A percentile compares a stretch with the other conserved stretches of the same genome.
Conservation (phyloP, 2,797 vertebrate species). For the Typhlichthys subterraneus region DNA sequence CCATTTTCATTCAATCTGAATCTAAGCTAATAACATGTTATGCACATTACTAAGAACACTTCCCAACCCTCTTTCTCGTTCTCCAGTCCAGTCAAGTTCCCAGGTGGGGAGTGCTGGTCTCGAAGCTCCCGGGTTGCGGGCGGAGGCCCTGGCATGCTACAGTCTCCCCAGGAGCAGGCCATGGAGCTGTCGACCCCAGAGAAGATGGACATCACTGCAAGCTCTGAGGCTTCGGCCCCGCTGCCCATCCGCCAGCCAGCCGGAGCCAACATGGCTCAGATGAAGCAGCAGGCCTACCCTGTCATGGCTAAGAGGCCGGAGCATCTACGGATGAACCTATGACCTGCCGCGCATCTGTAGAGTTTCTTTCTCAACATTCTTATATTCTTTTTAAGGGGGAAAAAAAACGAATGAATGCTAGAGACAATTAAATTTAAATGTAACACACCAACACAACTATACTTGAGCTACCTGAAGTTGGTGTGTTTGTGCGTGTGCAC, state of each 20-base stretch:
- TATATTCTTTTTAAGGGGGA: slow-evolving; percentile 23
- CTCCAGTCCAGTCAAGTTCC: slow-evolving; percentile 91
- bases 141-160: slow-evolving; percentile 57
- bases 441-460: slow-evolving; percentile 59
- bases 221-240: slow-evolving; percentile 92
- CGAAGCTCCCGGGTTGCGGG: slow-evolving; percentile 82
- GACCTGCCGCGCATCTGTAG: slow-evolving; percentile 75
- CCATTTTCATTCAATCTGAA: too few species aligned
- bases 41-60: neutral
- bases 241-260: slow-evolving; percentile 92
- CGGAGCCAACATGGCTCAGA: slow-evolving; percentile 83
- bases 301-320: slow-evolving; percentile 93
- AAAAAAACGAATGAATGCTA: slow-evolving; percentile 55
- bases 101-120: slow-evolving; percentile 89
- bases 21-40: neutral
- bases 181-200: slow-evolving; percentile 93
- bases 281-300: slow-evolving; percentile 95
- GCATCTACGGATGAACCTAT: slow-evolving; percentile 99
- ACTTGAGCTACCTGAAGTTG: slow-evolving; percentile 49
- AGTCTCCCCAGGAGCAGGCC: slow-evolving; percentile 84
- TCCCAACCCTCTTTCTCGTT: neutral
- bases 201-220: slow-evolving; percentile 93
- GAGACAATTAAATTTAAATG: slow-evolving; percentile 60
- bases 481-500: slow-evolving; percentile 31
- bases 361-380: slow-evolving; percentile 51